Evolutionary conservation across 2,113 vertebrate genomes (phyloP), one percentile per base, ranked within the genome.

Genomic region (Otus sunia): DNA sequence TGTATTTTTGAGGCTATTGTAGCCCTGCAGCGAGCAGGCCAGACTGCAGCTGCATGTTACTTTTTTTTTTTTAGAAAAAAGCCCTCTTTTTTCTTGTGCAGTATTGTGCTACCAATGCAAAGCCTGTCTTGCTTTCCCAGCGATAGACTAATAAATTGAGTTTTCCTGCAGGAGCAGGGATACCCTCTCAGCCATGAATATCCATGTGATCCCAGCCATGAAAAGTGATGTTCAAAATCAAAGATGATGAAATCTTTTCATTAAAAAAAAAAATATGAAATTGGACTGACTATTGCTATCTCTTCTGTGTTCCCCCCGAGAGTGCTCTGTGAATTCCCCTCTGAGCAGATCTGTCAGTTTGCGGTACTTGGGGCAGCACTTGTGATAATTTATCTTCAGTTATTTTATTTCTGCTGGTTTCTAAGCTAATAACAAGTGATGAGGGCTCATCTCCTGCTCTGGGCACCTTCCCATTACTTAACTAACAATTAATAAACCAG

Each of bases 401-500:
- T 92, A 69, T 91, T 94, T 89, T 78, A 89, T 94, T 97, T 95
- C 92, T 95, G 58, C 93, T 53, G 77, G 69, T 95, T 95, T 95
- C 84, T 79, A 66, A 94, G 95, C 79, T 95, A 94, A 95, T 96
- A 94, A 95, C 92, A 88, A 95, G 79, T 7, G 86, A 72, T 68
- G 88, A 94, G 97, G 89, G 77, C 74, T 97, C 86, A 50, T 94
- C 94, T 94, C 59, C 89, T 64, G 69, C 94, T 97, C 95, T 95
- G 91, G 96, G 92, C 94, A 94, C 95, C 91, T 94, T 97, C 97
- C 92, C 69, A 64, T 94, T 95, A 92, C 95, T 96, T 97, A 95
- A 94, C 96, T 85, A 94, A 92, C 95, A 96, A 97, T 97, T 96
- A 97, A 96, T 96, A 97, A 97, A 85, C 11, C 91, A 72, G 84